These are phyloP conservation scores for Atta cephalotes DNA, from an alignment of 1,140 invertebrate species.

Conservation along the genomic window DNA sequence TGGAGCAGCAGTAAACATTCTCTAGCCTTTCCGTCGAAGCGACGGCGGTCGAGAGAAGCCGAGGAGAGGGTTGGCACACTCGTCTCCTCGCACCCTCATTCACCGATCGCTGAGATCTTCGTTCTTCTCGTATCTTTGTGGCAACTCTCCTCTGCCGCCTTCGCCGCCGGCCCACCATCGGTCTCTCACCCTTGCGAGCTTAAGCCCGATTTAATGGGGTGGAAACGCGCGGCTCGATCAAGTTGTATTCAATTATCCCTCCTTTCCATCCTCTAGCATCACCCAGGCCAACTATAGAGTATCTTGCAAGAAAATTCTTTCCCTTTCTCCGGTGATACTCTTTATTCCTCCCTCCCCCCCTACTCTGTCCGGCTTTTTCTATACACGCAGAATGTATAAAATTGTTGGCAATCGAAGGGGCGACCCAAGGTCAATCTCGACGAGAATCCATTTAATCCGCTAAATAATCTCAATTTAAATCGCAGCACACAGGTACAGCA, in stretches of 20 bases:
- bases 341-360: background rate
- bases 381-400: slow-evolving; percentile 30
- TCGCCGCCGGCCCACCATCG: slow-evolving; percentile 26
- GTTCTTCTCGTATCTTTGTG: slow-evolving; percentile 50
- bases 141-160: slow-evolving; percentile 43
- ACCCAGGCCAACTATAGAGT: slow-evolving; percentile 73
- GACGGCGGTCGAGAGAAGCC: slow-evolving; percentile 30
- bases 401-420: background rate
- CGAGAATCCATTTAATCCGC: slow-evolving; percentile 29
- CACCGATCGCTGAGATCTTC: slow-evolving; percentile 39
- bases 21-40: slow-evolving; percentile 72
- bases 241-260: slow-evolving; percentile 87
- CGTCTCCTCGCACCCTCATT: slow-evolving; percentile 39
- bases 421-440: slow-evolving; percentile 33
- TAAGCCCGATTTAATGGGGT: slow-evolving; percentile 86
- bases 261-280: slow-evolving; percentile 69
- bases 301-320: slow-evolving; percentile 72
- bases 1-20: slow-evolving; percentile 84
- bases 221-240: slow-evolving; percentile 86
- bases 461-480: background rate
- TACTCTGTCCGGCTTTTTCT: background rate
- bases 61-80: slow-evolving; percentile 44
- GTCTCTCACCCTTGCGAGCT: slow-evolving; percentile 77
- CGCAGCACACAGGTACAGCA: background rate
- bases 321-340: slow-evolving; percentile 22